Percentiles rank a stretch among this genome's conserved stretches.
These are phyloP conservation scores for Baryphthengus martii DNA, from an alignment of 2,113 vertebrate genomes.

Conservation along the genomic window DNA sequence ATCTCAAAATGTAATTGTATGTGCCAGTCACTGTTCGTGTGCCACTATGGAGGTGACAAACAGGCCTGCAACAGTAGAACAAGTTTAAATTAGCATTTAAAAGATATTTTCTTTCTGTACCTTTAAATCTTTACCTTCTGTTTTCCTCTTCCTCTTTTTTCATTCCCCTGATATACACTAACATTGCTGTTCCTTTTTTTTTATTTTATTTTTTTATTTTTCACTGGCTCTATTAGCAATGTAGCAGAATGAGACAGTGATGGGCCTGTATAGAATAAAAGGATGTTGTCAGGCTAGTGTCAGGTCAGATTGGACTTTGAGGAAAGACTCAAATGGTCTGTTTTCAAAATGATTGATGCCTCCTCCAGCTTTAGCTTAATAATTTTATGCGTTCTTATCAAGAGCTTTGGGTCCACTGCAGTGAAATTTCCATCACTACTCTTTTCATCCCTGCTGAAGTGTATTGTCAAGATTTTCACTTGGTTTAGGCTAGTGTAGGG, in stretches of 20 bases:
- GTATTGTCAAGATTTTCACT: neutral
- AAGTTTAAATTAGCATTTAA: neutral
- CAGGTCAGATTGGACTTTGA: neutral
- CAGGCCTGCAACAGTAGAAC: neutral
- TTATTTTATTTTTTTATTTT: neutral
- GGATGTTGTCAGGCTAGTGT: conserved; percentile 5
- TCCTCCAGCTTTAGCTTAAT: conserved; percentile 21
- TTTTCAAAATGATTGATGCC: conserved; percentile 43
- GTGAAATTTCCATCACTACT: neutral
- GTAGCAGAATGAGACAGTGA: neutral
- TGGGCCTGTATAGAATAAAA: neutral
- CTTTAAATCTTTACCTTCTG: neutral
- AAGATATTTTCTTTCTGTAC: neutral
- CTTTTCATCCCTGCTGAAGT: neutral
- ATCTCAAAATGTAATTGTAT: neutral
- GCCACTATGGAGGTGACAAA: neutral
- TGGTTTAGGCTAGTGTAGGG: neutral
- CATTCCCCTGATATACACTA: neutral
- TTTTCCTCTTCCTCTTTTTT: neutral
- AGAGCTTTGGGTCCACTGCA: neutral
- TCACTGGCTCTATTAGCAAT: neutral
- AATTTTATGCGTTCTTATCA: conserved; percentile 19
- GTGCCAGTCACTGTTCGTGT: neutral
- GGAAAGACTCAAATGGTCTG: neutral
- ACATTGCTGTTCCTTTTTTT: neutral